Evolutionary conservation across 1,140 invertebrate genomes (phyloP).

Genomic region (Macrocentrus cingulum): DNA sequence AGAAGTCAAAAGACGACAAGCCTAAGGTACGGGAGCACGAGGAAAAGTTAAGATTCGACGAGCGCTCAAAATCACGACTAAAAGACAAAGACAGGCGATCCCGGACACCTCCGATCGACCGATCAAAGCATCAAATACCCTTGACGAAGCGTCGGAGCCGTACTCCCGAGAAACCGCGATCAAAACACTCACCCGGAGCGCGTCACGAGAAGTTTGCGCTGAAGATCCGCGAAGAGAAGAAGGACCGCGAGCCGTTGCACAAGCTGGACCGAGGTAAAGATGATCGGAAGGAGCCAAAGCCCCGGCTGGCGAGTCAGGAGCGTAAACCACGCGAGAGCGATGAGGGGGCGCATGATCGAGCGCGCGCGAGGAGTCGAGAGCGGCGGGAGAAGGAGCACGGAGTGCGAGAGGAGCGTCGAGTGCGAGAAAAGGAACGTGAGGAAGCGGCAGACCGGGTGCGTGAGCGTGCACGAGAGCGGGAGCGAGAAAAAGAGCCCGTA

Average conservation of each 20-base stretch:
- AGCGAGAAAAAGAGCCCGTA: conserved; percentile 34
- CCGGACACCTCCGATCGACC: conserved; percentile 46
- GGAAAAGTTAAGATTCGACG: conserved; percentile 45
- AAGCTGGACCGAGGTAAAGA: too few species aligned
- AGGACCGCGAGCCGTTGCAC: too few species aligned
- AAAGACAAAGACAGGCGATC: conserved; percentile 54
- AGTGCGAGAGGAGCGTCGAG: conserved; percentile 42
- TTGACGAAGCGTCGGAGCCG: conserved; percentile 50
- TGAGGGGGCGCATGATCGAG: conserved; percentile 43
- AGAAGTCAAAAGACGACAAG: conserved; percentile 49
- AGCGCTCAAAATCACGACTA: conserved; percentile 43
- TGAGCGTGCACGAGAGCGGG: conserved; percentile 36
- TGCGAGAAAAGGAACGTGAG: conserved; percentile 54
- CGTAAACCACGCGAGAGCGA: conserved; percentile 43
- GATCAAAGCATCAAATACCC: conserved; percentile 42
- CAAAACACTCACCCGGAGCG: too few species aligned
- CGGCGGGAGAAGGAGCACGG: conserved; percentile 49
- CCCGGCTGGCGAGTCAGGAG: conserved; percentile 26
- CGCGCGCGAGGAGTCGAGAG: conserved; percentile 41
- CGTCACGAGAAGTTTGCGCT: too few species aligned
- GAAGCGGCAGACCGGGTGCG: conserved; percentile 47
- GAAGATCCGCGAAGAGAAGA: too few species aligned
- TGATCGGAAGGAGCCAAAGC: conserved; percentile 38
- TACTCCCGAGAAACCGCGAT: conserved; percentile 51
- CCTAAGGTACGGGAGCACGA: conserved; percentile 37